These are phyloP conservation scores for Formica aserva DNA, from an alignment of 2,888 invertebrate genomes.

Conservation along the genomic window DNA sequence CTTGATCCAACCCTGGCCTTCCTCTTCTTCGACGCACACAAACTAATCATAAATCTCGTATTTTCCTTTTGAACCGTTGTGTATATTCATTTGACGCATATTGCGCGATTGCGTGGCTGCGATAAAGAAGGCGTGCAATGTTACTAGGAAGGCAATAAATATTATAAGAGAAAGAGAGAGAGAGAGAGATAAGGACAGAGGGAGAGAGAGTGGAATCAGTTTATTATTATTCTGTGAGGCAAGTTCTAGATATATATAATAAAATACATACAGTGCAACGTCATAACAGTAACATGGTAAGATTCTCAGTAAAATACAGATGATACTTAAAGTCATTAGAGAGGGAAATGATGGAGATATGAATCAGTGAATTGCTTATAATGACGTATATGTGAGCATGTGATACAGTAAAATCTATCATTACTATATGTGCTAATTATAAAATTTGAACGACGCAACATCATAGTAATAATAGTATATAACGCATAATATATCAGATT, in stretches of 20 bases:
- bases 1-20: slow-evolving; percentile 32
- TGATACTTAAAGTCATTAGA: not conserved
- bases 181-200: no score
- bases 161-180: not conserved
- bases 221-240: slow-evolving; percentile 3
- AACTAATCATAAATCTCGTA: slow-evolving; percentile 47
- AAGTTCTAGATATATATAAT: slow-evolving; percentile 18
- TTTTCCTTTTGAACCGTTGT: slow-evolving; percentile 23
- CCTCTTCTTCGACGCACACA: slow-evolving; percentile 55
- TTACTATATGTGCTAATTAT: slow-evolving; percentile 7
- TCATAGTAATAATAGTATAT: not conserved
- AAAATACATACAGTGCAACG: not conserved
- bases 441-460: not conserved
- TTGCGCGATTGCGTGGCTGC: slow-evolving; percentile 34
- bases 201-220: not conserved
- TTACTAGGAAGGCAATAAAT: slow-evolving; percentile 27
- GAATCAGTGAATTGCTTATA: slow-evolving; percentile 20
- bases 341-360: slow-evolving; percentile 16
- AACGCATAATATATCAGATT: not conserved
- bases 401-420: not conserved
- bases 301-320: not conserved
- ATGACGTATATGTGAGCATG: not conserved
- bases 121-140: slow-evolving; percentile 24
- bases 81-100: slow-evolving; percentile 37
- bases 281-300: not conserved